Evolutionary conservation across 2,888 invertebrate genomes (phyloP).

Genomic region (Nephrotoma appendiculata): DNA sequence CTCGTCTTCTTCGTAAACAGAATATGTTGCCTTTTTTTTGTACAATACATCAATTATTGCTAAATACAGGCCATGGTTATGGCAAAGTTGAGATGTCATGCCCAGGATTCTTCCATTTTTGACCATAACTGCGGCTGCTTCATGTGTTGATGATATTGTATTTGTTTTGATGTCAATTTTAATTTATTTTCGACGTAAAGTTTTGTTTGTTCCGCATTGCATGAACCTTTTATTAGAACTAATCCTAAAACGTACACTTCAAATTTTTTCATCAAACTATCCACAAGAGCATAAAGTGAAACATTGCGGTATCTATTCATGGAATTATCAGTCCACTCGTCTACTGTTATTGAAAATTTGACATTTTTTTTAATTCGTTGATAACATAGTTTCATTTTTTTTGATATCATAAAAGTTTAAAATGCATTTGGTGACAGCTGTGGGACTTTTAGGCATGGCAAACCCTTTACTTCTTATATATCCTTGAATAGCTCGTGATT

Average conservation of each 20-base stretch:
- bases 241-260: not conserved
- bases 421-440: not conserved
- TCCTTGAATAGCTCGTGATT: too few relatives aligned
- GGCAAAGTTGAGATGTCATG: not conserved
- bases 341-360: not conserved
- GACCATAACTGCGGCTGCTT: not conserved
- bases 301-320: too few relatives aligned
- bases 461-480: too few relatives aligned
- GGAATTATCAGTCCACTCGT: too few relatives aligned
- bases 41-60: not conserved
- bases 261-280: too few relatives aligned
- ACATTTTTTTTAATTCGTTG: not conserved
- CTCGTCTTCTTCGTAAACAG: not conserved
- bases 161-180: too few relatives aligned
- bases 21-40: not conserved
- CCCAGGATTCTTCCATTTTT: not conserved
- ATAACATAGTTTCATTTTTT: not conserved
- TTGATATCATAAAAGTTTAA: not conserved
- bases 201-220: not conserved
- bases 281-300: too few relatives aligned
- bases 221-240: not conserved
- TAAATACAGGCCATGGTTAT: not conserved
- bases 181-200: not conserved
- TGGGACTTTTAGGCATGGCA: too few relatives aligned
- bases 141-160: too few relatives aligned